Conservation (phyloP, 2,113 vertebrate species). For the Malurus melanocephalus region DNA sequence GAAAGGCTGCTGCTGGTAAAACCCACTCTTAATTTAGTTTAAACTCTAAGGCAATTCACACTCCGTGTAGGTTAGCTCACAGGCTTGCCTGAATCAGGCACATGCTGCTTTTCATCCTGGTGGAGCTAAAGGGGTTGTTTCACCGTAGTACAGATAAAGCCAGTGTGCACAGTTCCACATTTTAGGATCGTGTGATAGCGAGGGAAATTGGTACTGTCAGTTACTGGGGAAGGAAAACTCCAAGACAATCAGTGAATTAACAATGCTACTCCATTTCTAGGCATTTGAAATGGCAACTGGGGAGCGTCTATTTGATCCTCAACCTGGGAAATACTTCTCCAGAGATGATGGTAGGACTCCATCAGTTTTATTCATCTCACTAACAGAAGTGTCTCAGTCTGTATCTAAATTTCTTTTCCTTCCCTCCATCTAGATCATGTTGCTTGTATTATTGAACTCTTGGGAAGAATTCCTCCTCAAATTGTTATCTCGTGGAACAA, state of each 20-base stretch:
- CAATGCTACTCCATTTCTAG: conserved; percentile 51
- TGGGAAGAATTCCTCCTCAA: conserved; percentile 80
- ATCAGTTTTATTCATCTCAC: background rate
- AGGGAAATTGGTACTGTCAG: background rate
- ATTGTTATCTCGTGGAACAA: conserved; percentile 79
- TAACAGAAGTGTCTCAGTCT: background rate
- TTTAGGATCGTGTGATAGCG: background rate
- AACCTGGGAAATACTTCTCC: conserved; percentile 75
- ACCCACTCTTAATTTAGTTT: background rate
- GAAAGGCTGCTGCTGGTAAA: background rate
- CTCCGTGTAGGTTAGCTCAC: background rate
- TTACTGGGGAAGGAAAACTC: background rate
- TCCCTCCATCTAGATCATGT: conserved; percentile 76
- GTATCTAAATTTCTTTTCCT: background rate
- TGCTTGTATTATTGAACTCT: conserved; percentile 80
- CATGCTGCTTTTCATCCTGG: background rate
- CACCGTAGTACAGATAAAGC: background rate
- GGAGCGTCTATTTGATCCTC: conserved; percentile 80
- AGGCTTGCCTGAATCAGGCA: background rate
- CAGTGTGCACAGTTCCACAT: fast-evolving
- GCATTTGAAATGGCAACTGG: conserved; percentile 86
- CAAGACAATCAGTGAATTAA: background rate
- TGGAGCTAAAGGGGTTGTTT: background rate
- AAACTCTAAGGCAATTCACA: background rate
- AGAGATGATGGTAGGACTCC: conserved; percentile 78